These are phyloP conservation scores for Drosophila lacteicornis DNA, from an alignment of 1,140 invertebrate genomes.

Conservation along the genomic window DNA sequence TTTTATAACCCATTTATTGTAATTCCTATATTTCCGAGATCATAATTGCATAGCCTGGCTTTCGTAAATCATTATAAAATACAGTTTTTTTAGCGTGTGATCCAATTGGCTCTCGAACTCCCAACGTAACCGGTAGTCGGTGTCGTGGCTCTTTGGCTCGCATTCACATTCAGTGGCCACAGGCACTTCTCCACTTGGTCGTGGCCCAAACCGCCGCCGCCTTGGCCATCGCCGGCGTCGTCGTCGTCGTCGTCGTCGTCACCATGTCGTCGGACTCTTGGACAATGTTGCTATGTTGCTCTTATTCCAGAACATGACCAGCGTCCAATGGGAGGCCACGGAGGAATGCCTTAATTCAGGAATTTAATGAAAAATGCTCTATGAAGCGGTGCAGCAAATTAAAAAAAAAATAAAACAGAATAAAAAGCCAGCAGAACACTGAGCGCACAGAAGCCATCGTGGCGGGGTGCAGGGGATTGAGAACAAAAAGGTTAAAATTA, in stretches of 20 bases:
- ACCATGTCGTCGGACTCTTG: conserved; percentile 72
- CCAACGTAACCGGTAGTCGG: conserved; percentile 54
- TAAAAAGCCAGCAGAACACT: conserved; percentile 46
- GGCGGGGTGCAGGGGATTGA: conserved; percentile 9
- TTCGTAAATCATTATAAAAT: conserved; percentile 14
- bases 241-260: conserved; percentile 53
- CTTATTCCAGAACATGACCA: conserved; percentile 80
- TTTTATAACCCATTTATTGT: background rate
- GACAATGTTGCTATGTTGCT: conserved; percentile 79
- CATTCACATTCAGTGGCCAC: conserved; percentile 24
- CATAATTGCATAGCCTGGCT: background rate
- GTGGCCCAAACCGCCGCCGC: conserved; percentile 21
- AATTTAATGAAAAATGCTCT: conserved; percentile 84
- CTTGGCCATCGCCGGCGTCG: conserved; percentile 19
- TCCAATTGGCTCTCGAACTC: conserved; percentile 35
- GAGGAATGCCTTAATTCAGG: conserved; percentile 81
- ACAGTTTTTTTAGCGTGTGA: conserved; percentile 30
- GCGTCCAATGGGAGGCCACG: conserved; percentile 52
- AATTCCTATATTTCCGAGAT: conserved; percentile 6
- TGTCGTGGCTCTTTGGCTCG: conserved; percentile 49
- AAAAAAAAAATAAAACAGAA: conserved; percentile 50
- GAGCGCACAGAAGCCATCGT: conserved; percentile 60
- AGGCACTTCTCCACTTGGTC: conserved; percentile 34
- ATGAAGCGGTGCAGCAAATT: conserved; percentile 78
- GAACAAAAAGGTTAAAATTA: conserved; percentile 78